Conservation (phyloP, 2,797 vertebrate genomes). For the Atherinosoma microstoma region DNA sequence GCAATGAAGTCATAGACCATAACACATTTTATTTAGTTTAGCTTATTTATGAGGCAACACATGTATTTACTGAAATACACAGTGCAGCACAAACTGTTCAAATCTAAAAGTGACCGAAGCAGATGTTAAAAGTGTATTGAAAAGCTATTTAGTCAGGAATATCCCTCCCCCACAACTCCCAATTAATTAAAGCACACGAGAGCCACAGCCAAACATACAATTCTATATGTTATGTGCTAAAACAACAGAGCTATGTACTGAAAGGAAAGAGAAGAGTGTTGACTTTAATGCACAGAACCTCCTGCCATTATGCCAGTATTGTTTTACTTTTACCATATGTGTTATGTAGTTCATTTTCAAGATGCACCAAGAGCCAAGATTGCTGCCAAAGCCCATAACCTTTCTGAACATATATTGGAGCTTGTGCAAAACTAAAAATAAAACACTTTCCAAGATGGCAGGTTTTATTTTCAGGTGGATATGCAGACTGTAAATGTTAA, state of each 20-base stretch:
- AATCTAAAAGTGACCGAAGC: slow-evolving; percentile 8
- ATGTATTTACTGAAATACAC: slow-evolving; percentile 27
- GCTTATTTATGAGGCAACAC: background rate
- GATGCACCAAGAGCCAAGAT: slow-evolving; percentile 51
- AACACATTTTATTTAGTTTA: slow-evolving; percentile 1
- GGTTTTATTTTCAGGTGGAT: slow-evolving; percentile 32
- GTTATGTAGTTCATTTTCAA: slow-evolving; percentile 55
- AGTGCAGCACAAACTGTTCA: slow-evolving; percentile 11
- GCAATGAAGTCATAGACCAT: slow-evolving; percentile 31
- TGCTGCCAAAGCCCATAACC: slow-evolving; percentile 40
- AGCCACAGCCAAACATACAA: slow-evolving; percentile 37
- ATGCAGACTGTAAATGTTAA: slow-evolving; percentile 3
- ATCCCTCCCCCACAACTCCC: slow-evolving; percentile 21
- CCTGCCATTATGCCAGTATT: slow-evolving; percentile 56
- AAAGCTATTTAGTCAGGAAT: slow-evolving; percentile 27
- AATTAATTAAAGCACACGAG: slow-evolving; percentile 28
- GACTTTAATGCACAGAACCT: slow-evolving; percentile 46
- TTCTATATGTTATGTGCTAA: slow-evolving; percentile 57
- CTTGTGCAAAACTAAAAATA: slow-evolving; percentile 65
- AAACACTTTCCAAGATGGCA: slow-evolving; percentile 38
- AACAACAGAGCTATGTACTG: slow-evolving; percentile 41
- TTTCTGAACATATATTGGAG: slow-evolving; percentile 54
- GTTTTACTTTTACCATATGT: slow-evolving; percentile 70
- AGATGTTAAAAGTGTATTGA: slow-evolving; percentile 35
- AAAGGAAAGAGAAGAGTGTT: slow-evolving; percentile 27